Conservation (phyloP, 2,888 invertebrate genomes). For the Ischnura elegans region DNA sequence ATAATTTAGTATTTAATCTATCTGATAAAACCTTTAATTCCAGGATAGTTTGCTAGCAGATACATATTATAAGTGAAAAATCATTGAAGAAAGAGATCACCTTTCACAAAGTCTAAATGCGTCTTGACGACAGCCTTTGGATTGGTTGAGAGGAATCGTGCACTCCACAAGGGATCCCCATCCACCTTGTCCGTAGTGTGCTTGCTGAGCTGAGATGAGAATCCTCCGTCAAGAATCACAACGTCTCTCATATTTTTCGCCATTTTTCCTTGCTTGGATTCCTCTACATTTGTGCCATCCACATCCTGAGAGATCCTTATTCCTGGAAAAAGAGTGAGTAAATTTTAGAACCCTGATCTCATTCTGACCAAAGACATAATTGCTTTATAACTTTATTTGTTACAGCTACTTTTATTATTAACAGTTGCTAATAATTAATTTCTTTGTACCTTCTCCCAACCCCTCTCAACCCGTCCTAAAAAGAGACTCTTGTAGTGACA, state of each 20-base stretch:
- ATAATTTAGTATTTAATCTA: no score
- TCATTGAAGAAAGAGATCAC: slow-evolving; percentile 76
- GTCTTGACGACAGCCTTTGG: slow-evolving; percentile 89
- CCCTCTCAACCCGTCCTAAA: no score
- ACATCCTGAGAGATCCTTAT: neutral
- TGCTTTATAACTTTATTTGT: no score
- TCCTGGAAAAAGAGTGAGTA: neutral
- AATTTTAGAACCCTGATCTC: no score
- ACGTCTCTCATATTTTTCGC: slow-evolving; percentile 72
- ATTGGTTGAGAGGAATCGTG: slow-evolving; percentile 88
- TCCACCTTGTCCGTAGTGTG: slow-evolving; percentile 85
- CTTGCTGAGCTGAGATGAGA: slow-evolving; percentile 89
- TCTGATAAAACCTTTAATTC: no score
- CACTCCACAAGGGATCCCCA: slow-evolving; percentile 94
- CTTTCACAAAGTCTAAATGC: slow-evolving; percentile 90
- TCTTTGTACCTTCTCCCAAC: no score
- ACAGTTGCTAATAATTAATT: no score
- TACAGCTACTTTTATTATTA: no score
- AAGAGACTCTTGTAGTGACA: no score
- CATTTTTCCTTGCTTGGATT: neutral
- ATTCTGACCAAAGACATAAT: no score
- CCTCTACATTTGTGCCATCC: neutral
- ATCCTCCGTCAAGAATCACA: slow-evolving; percentile 86
- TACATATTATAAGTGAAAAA: no score
- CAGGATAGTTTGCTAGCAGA: no score